Evolutionary conservation across 1,140 invertebrate species (phyloP).

Genomic region (Macrosteles quadrilineatus): DNA sequence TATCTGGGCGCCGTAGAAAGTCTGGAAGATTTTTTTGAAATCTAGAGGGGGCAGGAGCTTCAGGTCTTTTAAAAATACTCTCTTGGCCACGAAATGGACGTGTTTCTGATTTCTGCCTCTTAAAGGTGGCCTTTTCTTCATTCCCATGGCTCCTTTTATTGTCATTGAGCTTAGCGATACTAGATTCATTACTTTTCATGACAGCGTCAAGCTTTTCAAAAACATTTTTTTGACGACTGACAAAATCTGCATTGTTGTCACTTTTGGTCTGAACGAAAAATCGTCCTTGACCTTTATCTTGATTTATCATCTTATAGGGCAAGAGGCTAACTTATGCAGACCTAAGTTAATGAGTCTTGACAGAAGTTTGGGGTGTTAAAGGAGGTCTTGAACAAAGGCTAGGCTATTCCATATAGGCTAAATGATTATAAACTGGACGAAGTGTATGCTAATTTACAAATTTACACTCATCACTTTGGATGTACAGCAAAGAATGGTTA

Average conservation of each 20-base stretch:
- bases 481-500: too few relatives aligned
- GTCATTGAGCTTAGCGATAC: neutral
- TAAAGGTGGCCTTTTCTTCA: neutral
- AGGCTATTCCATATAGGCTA: too few relatives aligned
- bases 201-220: constrained; percentile 36
- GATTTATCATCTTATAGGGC: too few relatives aligned
- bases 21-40: constrained; percentile 56
- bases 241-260: constrained; percentile 30
- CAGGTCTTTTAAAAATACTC: constrained; percentile 74
- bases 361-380: too few relatives aligned
- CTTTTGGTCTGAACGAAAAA: constrained; percentile 14
- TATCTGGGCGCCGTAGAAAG: constrained; percentile 70
- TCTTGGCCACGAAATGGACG: constrained; percentile 67
- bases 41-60: constrained; percentile 56
- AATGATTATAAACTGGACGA: too few relatives aligned
- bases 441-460: too few relatives aligned
- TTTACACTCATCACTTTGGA: too few relatives aligned
- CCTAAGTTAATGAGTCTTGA: too few relatives aligned
- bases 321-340: too few relatives aligned
- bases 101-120: constrained; percentile 48
- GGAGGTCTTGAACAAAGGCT: too few relatives aligned
- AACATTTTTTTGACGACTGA: constrained; percentile 35
- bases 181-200: constrained; percentile 4
- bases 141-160: neutral
- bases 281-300: neutral